Evolutionary conservation across 2,888 invertebrate genomes (phyloP).

Genomic region (Cerastoderma edule): DNA sequence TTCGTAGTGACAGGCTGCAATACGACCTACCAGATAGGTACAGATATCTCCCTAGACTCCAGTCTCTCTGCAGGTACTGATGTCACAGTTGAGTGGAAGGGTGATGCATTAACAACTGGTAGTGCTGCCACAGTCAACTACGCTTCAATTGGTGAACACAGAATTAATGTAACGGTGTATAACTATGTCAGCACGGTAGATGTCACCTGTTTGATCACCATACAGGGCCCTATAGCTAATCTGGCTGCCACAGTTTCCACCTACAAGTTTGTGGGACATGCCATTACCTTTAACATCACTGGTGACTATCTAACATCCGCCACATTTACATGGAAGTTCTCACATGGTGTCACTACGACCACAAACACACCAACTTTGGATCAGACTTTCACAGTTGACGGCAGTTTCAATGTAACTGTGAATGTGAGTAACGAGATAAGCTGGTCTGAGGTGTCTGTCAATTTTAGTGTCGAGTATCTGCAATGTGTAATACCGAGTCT

Average conservation of each 20-base stretch:
- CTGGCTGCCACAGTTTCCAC: conserved; percentile 51
- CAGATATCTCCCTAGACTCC: conserved; percentile 44
- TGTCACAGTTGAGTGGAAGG: conserved; percentile 55
- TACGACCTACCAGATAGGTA: conserved; percentile 43
- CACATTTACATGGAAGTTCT: conserved; percentile 61
- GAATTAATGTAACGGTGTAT: conserved; percentile 56
- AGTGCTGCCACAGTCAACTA: conserved; percentile 43
- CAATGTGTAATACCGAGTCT: conserved; percentile 64
- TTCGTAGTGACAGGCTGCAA: conserved; percentile 52
- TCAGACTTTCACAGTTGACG: conserved; percentile 57
- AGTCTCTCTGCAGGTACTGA: conserved; percentile 57
- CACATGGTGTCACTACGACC: conserved; percentile 35
- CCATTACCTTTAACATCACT: conserved; percentile 53
- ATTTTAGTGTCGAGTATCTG: conserved; percentile 63
- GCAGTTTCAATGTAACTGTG: conserved; percentile 58
- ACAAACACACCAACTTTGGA: conserved; percentile 40
- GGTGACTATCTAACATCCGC: conserved; percentile 61
- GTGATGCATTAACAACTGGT: conserved; percentile 24
- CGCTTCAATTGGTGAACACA: conserved; percentile 51
- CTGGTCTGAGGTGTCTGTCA: conserved; percentile 26
- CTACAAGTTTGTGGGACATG: conserved; percentile 55
- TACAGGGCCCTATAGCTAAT: conserved; percentile 56
- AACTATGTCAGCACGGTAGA: conserved; percentile 57
- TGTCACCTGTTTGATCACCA: conserved; percentile 49
- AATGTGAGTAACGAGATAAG: conserved; percentile 69